A percentile compares a stretch with the other conserved stretches of the same genome.
Conservation (phyloP, 2,113 vertebrate species). For the Brachypodius melanocephalos region DNA sequence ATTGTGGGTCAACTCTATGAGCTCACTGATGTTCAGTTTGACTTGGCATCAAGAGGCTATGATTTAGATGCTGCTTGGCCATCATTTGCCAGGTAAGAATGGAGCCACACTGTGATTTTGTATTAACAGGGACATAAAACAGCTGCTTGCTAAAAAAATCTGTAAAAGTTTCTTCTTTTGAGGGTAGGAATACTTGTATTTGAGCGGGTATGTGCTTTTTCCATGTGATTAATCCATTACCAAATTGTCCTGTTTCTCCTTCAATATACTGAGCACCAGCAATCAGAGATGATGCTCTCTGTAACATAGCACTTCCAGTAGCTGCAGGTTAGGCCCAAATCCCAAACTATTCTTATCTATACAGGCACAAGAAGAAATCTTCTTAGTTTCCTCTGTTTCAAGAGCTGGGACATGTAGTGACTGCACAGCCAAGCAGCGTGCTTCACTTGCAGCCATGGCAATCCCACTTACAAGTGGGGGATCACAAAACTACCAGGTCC, state of each 20-base stretch:
- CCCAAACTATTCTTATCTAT: neutral
- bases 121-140: neutral
- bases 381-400: neutral
- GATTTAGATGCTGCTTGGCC: conserved; percentile 93
- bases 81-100: conserved; percentile 85
- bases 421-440: neutral
- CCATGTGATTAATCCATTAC: neutral
- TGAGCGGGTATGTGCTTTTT: neutral
- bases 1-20: conserved; percentile 92
- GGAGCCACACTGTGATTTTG: neutral
- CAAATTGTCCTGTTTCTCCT: neutral
- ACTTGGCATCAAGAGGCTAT: conserved; percentile 87
- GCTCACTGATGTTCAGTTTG: conserved; percentile 91
- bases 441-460: neutral
- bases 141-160: neutral
- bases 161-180: neutral
- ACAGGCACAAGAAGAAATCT: neutral
- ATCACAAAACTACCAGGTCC: neutral
- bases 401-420: neutral
- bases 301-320: neutral
- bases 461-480: rapidly evolving
- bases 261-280: neutral
- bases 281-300: neutral
- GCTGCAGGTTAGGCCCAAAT: neutral
- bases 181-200: neutral